Base-by-base conservation (phyloP, 2,888 invertebrate species). In the Hirtodrosophila cameraria region DNA sequence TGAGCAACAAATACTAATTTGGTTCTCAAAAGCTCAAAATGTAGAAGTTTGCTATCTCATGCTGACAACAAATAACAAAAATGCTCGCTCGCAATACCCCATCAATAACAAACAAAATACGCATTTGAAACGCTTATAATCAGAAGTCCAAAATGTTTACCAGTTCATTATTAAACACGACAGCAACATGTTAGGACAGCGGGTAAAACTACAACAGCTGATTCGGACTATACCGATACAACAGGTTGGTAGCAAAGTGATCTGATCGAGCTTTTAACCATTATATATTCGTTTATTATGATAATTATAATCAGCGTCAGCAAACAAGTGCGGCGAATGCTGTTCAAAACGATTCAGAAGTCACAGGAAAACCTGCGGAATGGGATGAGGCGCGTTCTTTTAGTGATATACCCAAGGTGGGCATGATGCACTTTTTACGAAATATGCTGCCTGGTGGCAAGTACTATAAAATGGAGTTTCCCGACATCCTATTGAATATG, bases 351-450 rank as follows among this genome's bases (percentile, higher is more conserved):
- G 43, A 9, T 2, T 20, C 31, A 3, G 45, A 61, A 9, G 38
- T 38, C 3, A 16, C 6, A 1, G 12, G 36, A n/a, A 61, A 20
- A 1, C 25, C 48, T 12, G 8, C 46, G 2, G 81, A 87, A 45
- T 89, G 89, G 89, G 31, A 75, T 4, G 58, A 59, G 33, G 86
- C 88, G 0, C 69, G 73, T 1, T 76, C 87, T 1, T 88, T 53
- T 42, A 31, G 64, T 9, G 66, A 83, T 16, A 71, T 88, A 31
- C 88, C 88, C 1, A 75, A 73, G 13, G 72, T 75, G 9, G 43
- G 65, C 1, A 3, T n/a, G 15, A 42, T 80, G 0, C 11, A 12
- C 7, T 48, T 79, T 4, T 1, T 82, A 0, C 28, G 48, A 16
- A 11, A 67, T 7, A 15, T 49, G 27, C 13, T 87, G n/a, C 88